These are phyloP conservation scores for Catharus minimus DNA, from an alignment of 2,113 vertebrate genomes.

Conservation along the genomic window DNA sequence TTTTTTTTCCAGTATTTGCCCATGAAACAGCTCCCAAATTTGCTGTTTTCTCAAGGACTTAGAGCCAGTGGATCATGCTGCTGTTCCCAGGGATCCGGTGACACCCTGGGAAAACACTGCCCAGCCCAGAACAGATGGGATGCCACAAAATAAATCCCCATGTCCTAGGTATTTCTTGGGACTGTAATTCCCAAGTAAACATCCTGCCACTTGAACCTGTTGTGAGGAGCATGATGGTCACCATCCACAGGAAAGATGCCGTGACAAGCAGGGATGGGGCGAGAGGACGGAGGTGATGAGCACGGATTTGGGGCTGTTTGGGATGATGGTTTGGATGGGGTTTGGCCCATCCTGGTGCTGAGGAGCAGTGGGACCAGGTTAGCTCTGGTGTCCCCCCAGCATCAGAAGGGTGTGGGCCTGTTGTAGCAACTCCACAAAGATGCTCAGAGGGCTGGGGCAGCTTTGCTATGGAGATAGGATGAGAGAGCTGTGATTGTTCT, in stretches of 20 bases:
- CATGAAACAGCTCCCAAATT: not conserved
- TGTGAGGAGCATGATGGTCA: not conserved
- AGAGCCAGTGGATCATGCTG: not conserved
- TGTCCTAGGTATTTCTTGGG: constrained; percentile 25
- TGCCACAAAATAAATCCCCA: constrained; percentile 23
- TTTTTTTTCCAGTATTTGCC: not conserved
- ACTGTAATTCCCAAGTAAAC: constrained; percentile 69
- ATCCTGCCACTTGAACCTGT: constrained; percentile 60
- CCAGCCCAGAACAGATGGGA: not conserved
- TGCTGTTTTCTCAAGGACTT: constrained; percentile 20
- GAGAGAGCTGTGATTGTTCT: not conserved
- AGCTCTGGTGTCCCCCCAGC: not conserved
- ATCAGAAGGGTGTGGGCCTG: not conserved
- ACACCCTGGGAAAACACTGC: constrained; percentile 25
- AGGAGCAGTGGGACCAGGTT: not conserved
- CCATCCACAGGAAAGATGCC: not conserved
- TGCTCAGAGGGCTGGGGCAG: not conserved
- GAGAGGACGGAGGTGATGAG: not conserved
- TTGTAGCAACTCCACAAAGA: not conserved
- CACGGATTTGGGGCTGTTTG: not conserved
- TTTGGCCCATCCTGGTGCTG: not conserved
- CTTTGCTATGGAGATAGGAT: not conserved
- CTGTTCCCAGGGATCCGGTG: not conserved
- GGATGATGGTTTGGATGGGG: not conserved
- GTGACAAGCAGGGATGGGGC: not conserved